Conservation (phyloP, 30 jellyfish, hydroid and myxozoan genomes). For the Aurelia aurita complex sp. Pacific region DNA sequence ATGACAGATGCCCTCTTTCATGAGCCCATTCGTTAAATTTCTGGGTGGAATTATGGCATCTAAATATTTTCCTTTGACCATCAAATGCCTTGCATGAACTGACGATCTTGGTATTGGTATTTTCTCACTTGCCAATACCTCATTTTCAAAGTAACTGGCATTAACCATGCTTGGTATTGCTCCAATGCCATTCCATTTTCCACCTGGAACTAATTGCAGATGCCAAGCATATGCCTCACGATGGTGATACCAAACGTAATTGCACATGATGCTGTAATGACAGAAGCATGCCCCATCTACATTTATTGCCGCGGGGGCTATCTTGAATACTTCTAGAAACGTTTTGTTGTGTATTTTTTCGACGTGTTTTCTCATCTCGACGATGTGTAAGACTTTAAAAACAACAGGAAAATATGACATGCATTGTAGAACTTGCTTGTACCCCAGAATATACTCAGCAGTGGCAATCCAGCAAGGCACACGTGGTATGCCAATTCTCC, state of each 20-base stretch:
- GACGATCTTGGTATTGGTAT: slow-evolving; percentile 54
- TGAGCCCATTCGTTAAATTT: background rate
- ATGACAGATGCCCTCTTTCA: slow-evolving; percentile 25
- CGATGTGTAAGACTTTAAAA: slow-evolving; percentile 39
- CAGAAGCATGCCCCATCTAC: slow-evolving; percentile 36
- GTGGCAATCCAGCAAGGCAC: slow-evolving; percentile 47
- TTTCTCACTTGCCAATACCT: slow-evolving; percentile 17
- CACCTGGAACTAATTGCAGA: slow-evolving; percentile 42
- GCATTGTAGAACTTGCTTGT: slow-evolving; percentile 59
- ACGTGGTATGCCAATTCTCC: slow-evolving; percentile 44
- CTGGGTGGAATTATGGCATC: background rate
- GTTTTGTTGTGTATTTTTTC: slow-evolving; percentile 39
- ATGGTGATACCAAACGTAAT: slow-evolving; percentile 55
- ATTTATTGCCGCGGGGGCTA: slow-evolving; percentile 25
- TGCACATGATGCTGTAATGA: slow-evolving; percentile 52
- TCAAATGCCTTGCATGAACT: slow-evolving; percentile 39
- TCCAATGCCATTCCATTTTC: slow-evolving; percentile 36
- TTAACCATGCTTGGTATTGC: slow-evolving; percentile 41
- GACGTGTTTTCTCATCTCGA: slow-evolving; percentile 45
- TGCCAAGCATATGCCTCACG: slow-evolving; percentile 56
- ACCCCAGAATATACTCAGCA: slow-evolving; percentile 48
- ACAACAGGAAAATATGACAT: slow-evolving; percentile 71
- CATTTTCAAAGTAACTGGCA: slow-evolving; percentile 36
- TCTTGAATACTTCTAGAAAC: slow-evolving; percentile 39
- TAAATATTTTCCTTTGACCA: slow-evolving; percentile 13